A percentile compares a stretch with the other conserved stretches of the same genome.
phyloP scores from a whole-genome alignment of 2,113 vertebrate genomes.

The Percina caprodes region DNA sequence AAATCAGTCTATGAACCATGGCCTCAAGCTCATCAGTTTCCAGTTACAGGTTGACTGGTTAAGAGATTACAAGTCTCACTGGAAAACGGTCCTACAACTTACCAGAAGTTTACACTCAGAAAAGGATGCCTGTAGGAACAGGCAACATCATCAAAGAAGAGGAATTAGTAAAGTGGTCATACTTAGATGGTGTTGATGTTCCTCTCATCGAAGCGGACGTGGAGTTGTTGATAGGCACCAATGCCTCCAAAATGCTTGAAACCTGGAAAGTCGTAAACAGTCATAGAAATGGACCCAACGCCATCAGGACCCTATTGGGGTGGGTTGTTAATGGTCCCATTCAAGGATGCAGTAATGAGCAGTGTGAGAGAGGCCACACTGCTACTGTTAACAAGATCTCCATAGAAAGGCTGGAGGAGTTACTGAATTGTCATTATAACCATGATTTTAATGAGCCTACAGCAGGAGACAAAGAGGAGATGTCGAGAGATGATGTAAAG shows the following conservation, averaged over 20 bases:
- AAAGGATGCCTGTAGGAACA: background rate
- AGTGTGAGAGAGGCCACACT: too few species aligned
- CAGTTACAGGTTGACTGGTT: background rate
- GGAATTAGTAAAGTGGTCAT: background rate
- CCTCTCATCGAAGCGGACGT: background rate
- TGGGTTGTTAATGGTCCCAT: too few species aligned
- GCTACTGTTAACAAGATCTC: too few species aligned
- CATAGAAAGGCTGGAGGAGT: too few species aligned
- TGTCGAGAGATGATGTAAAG: background rate
- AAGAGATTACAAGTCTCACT: background rate
- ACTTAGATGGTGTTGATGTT: background rate
- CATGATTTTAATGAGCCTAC: too few species aligned
- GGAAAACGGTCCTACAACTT: background rate
- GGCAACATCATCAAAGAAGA: background rate
- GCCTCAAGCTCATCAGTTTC: too few species aligned
- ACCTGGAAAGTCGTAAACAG: background rate
- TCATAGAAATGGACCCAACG: background rate
- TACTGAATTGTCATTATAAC: too few species aligned
- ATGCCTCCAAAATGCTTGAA: conserved; percentile 1
- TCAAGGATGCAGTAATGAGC: too few species aligned
- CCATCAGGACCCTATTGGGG: conserved; percentile 5
- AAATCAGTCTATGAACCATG: too few species aligned
- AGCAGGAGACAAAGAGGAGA: background rate
- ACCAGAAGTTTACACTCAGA: background rate
- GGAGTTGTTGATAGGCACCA: conserved; percentile 17